Conservation (phyloP, 2,888 invertebrate genomes). For the Leptarthrus brevirostris region DNA sequence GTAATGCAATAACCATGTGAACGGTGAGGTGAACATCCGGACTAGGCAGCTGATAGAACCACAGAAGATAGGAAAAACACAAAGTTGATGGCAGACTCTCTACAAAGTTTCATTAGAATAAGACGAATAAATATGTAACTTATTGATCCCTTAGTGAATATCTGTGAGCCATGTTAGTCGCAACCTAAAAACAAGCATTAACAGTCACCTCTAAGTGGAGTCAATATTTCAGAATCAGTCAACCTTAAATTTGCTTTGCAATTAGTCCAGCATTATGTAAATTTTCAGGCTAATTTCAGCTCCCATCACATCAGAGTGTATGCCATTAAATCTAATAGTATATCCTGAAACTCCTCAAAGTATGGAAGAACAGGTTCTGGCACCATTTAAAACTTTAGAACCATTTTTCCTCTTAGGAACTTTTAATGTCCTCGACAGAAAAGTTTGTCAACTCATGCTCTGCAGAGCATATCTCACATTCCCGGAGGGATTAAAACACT, state of each 20-base stretch:
- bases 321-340: constrained; percentile 30
- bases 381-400: constrained; percentile 41
- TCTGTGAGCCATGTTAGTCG: too few species aligned
- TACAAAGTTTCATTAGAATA: too few species aligned
- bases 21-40: too few species aligned
- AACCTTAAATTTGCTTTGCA: neutral
- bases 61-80: too few species aligned
- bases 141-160: too few species aligned
- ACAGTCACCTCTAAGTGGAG: too few species aligned
- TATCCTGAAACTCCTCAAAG: constrained; percentile 19
- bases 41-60: too few species aligned
- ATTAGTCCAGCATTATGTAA: constrained; percentile 25
- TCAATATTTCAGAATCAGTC: neutral
- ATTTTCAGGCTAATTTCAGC: neutral
- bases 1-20: too few species aligned
- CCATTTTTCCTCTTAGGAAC: constrained; percentile 34
- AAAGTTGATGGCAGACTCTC: too few species aligned
- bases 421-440: constrained; percentile 32
- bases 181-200: too few species aligned
- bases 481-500: constrained; percentile 29
- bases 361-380: constrained; percentile 17
- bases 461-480: constrained; percentile 32
- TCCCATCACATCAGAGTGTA: constrained; percentile 7
- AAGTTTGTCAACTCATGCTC: constrained; percentile 44
- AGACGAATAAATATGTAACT: too few species aligned